Base-by-base conservation (phyloP, 2,888 invertebrate species). In the Caenorhabditis becei region DNA sequence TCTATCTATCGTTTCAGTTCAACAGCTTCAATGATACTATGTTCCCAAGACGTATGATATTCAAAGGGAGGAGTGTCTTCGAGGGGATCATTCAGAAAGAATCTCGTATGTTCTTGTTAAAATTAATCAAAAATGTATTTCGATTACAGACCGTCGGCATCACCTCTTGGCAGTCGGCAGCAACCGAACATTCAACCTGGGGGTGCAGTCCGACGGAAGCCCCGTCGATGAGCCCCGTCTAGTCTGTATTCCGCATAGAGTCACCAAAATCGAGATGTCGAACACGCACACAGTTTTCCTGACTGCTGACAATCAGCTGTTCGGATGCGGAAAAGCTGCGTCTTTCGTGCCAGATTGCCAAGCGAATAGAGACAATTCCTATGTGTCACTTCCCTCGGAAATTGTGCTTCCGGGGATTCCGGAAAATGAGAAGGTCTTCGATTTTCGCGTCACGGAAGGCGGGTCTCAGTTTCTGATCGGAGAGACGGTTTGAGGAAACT, bases 101-200 rank as follows among this genome's bases (percentile, higher is more conserved):
- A 10, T 14, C 44, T 18, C n/a, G 70, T 61, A n/a, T 5, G 53
- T 53, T 54, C 53, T 26, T n/a, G n/a, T 41, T 10, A 32, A 51
- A 49, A 49, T n/a, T n/a, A n/a, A n/a, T n/a, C n/a, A n/a, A n/a
- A n/a, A n/a, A n/a, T n/a, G n/a, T n/a, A n/a, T 14, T 47, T 44
- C 20, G 3, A 8, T 18, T 47, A 3, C 54, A 66, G 66, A 66
- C 8, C 66, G 37, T 11, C 66, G 66, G 2, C 66, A 56, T n/a
- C 65, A 72, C 16, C 37, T 67, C n/a, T 62, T 41, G 0, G 61
- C 79, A 2, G 61, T 72, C 23, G 80, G 80, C 2, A 51, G 59
- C 26, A 80, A 80, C 44, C 69, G 80, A 11, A 70, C 35, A 47
- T 80, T 75, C 70, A 80, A 80, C 37, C 49, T 80, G n/a, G 80